Evolutionary conservation across 2,113 vertebrate genomes (phyloP).

Genomic region (Hypocryptadius cinnamomeus): DNA sequence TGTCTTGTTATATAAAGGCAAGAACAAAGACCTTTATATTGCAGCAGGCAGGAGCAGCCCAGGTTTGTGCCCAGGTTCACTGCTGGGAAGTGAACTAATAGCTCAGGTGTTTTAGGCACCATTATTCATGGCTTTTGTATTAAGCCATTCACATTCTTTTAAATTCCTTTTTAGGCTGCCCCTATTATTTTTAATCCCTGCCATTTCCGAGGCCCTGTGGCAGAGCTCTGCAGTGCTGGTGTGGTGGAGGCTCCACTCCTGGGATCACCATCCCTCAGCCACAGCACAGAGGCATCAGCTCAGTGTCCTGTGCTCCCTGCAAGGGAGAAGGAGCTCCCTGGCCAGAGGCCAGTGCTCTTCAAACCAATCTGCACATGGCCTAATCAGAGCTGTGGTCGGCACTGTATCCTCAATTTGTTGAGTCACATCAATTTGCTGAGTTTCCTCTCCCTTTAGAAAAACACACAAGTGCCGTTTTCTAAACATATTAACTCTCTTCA

Average conservation of each 20-base stretch:
- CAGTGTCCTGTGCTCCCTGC: background rate
- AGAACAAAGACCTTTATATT: conserved; percentile 22
- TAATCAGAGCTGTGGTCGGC: conserved; percentile 13
- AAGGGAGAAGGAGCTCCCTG: background rate
- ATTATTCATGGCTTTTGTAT: background rate
- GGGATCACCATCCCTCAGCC: background rate
- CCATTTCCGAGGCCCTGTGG: background rate
- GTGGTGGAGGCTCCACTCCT: background rate
- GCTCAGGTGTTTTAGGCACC: background rate
- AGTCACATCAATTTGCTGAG: conserved; percentile 53
- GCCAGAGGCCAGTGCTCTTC: conserved; percentile 21
- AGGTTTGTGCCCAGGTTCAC: background rate
- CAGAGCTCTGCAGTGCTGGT: background rate
- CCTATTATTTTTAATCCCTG: background rate
- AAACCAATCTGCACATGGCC: conserved; percentile 4
- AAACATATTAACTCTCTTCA: background rate
- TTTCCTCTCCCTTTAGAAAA: conserved; percentile 25
- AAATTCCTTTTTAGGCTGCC: background rate
- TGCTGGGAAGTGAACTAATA: background rate
- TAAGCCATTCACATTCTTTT: background rate
- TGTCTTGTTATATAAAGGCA: background rate
- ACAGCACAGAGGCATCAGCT: background rate
- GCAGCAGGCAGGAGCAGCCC: background rate
- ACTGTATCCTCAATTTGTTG: conserved; percentile 40
- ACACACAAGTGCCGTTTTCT: background rate